A percentile compares a stretch with the other conserved stretches of the same genome.
Conservation (phyloP, 2,113 vertebrate species). For the Lophura nycthemera region DNA sequence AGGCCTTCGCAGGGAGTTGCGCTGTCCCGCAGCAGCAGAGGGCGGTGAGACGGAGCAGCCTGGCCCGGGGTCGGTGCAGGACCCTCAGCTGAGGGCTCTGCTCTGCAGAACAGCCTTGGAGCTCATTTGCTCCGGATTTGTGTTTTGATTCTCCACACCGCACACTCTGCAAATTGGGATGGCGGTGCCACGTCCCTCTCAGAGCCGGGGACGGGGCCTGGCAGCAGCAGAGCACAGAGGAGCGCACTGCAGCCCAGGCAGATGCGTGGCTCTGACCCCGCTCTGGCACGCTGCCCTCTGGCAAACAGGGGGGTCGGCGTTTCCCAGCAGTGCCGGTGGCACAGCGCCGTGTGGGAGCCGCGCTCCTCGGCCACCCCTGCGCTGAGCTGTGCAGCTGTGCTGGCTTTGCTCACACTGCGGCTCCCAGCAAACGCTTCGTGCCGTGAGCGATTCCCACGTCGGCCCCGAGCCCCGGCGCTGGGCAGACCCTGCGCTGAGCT, state of each 20-base stretch:
- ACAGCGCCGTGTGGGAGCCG: not conserved
- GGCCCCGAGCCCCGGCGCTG: not conserved
- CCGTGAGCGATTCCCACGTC: not conserved
- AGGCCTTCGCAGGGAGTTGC: not conserved
- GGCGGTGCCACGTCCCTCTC: rapidly evolving
- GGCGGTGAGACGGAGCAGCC: not conserved
- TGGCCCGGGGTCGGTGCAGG: not conserved
- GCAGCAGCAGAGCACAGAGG: not conserved
- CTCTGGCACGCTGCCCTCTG: not conserved
- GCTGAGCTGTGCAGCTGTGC: not conserved
- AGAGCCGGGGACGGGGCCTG: not conserved
- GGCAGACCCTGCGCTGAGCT: not conserved
- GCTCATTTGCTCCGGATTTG: not conserved
- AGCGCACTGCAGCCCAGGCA: not conserved
- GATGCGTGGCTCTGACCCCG: not conserved
- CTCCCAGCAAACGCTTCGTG: not conserved
- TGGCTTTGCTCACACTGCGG: not conserved
- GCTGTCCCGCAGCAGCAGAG: not conserved
- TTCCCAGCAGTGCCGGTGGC: not conserved
- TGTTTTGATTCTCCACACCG: not conserved
- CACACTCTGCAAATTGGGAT: not conserved
- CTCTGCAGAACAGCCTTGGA: not conserved
- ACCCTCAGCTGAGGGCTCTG: not conserved
- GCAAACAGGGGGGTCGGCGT: not conserved
- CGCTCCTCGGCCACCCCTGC: constrained; percentile 14